Percentiles rank a stretch among this genome's conserved stretches.
Evolutionary conservation across 2,113 vertebrate genomes (phyloP).

Genomic region (Actinemys pallida): DNA sequence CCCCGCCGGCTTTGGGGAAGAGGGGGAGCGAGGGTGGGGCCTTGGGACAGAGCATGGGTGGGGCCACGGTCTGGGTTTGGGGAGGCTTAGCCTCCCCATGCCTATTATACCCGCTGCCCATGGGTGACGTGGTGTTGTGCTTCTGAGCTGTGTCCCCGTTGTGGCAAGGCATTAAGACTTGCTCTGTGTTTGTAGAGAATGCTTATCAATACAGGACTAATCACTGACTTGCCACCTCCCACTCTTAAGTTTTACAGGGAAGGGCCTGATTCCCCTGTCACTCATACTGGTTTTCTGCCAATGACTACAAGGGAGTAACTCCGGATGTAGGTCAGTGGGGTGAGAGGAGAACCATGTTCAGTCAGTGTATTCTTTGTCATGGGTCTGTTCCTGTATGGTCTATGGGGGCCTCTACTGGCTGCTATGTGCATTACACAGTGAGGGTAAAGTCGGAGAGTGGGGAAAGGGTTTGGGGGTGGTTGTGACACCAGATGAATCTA

Average conservation of each 20-base stretch:
- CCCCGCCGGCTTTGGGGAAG: background rate
- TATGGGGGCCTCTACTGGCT: background rate
- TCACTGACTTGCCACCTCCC: background rate
- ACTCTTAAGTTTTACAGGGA: background rate
- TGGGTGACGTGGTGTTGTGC: background rate
- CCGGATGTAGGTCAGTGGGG: background rate
- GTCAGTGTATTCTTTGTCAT: background rate
- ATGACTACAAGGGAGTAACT: background rate
- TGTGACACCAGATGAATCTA: background rate
- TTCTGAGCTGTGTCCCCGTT: background rate
- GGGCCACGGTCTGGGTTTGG: background rate
- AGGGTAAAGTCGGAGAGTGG: background rate
- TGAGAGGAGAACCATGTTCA: background rate
- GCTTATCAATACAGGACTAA: background rate
- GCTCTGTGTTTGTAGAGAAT: background rate
- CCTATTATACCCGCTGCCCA: too few species aligned
- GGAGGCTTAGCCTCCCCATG: too few species aligned
- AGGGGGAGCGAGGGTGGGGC: background rate
- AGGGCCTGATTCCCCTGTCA: background rate
- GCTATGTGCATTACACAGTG: fast-evolving
- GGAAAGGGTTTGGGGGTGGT: background rate
- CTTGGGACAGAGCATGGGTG: background rate
- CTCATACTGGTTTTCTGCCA: background rate
- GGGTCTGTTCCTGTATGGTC: background rate
- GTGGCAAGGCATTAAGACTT: background rate